These are phyloP conservation scores for Dissostichus mawsoni DNA, from an alignment of 2,113 vertebrate species.

Conservation along the genomic window DNA sequence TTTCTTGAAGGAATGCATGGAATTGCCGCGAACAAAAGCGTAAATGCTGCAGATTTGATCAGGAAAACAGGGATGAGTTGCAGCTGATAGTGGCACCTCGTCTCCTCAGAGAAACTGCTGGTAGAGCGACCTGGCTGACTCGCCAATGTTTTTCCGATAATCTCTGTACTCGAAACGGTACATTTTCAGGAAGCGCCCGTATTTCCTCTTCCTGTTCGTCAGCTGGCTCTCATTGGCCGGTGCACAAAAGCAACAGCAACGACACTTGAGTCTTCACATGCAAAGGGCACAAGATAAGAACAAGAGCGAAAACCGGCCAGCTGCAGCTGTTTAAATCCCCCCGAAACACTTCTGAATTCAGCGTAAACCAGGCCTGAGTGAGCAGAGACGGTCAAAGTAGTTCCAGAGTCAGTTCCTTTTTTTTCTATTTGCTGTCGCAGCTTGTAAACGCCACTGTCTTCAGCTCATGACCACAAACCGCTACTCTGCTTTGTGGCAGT, in stretches of 20 bases:
- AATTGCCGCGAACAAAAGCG: conserved; percentile 28
- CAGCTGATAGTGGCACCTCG: conserved; percentile 55
- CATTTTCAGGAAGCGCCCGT: conserved; percentile 68
- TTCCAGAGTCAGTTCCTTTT: conserved; percentile 42
- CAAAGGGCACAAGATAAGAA: conserved; percentile 62
- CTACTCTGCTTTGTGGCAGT: conserved; percentile 97
- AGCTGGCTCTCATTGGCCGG: conserved; percentile 23
- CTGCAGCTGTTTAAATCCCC: conserved; percentile 32
- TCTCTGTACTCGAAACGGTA: neutral
- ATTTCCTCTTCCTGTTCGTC: conserved; percentile 63
- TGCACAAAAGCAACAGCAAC: conserved; percentile 44
- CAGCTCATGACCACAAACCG: conserved; percentile 78
- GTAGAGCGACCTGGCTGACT: conserved; percentile 32
- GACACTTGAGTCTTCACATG: conserved; percentile 63
- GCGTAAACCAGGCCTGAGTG: conserved; percentile 59
- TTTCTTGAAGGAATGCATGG: conserved; percentile 44
- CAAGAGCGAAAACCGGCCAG: conserved; percentile 54
- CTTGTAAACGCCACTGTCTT: conserved; percentile 72
- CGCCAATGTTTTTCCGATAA: neutral
- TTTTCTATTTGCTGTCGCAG: conserved; percentile 16
- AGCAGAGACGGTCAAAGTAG: conserved; percentile 62
- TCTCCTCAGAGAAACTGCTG: conserved; percentile 32
- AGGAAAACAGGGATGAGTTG: conserved; percentile 32
- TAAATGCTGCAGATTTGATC: conserved; percentile 17
- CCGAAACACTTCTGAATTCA: conserved; percentile 41